Percentiles rank a stretch among this genome's conserved stretches.
phyloP scores from a whole-genome alignment of 2,113 vertebrate genomes.

The Uropsilus gracilis region DNA sequence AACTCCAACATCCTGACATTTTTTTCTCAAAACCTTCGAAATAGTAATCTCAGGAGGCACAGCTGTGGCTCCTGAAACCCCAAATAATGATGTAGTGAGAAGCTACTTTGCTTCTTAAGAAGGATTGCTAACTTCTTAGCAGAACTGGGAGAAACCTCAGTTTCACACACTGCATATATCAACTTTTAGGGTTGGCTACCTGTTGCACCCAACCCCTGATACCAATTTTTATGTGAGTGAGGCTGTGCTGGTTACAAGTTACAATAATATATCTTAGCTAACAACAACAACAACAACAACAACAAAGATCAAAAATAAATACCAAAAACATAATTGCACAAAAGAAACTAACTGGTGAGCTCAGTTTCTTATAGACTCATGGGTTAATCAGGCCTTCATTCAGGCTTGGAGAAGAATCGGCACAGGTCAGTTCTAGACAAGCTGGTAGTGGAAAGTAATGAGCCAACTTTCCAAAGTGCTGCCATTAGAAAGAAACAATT shows the following conservation, averaged over 20 bases:
- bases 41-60: neutral
- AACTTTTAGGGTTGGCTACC: neutral
- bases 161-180: rapidly evolving
- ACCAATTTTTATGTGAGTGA: neutral
- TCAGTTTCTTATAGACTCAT: neutral
- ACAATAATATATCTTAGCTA: neutral
- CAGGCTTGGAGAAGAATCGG: neutral
- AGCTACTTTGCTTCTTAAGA: neutral
- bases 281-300: neutral
- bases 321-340: neutral
- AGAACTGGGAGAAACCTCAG: neutral
- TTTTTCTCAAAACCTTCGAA: neutral
- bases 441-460: neutral
- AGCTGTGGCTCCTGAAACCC: neutral
- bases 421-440: neutral
- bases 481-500: too few species aligned
- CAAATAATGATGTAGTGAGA: neutral
- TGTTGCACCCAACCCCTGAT: neutral
- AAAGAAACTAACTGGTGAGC: neutral
- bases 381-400: neutral
- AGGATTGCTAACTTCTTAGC: neutral
- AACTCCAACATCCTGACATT: neutral
- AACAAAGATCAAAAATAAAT: too few species aligned
- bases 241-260: neutral
- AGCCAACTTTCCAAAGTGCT: neutral